Evolutionary conservation across 1,140 invertebrate species (phyloP).

Genomic region (Meloidogyne chitwoodi): DNA sequence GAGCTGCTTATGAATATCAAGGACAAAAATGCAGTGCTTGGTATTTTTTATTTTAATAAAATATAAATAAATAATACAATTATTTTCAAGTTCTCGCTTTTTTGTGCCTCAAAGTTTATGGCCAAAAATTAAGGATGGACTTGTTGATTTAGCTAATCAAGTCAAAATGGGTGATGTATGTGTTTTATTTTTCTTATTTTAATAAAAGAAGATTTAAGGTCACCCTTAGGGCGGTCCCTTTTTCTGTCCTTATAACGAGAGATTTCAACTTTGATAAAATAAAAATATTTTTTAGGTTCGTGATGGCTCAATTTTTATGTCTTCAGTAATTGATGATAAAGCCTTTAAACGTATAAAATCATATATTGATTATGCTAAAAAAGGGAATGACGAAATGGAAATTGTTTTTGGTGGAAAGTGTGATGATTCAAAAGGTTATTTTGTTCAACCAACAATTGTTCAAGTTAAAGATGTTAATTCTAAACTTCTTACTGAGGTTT

Average conservation of each 20-base stretch:
- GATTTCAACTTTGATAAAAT: too few species aligned
- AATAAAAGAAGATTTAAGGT: too few species aligned
- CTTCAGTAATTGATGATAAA: conserved; percentile 90
- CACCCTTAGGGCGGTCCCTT: too few species aligned
- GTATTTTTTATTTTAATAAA: background rate
- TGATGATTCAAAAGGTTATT: conserved; percentile 84
- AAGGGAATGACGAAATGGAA: conserved; percentile 68
- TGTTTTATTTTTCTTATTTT: background rate
- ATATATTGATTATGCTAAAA: conserved; percentile 85
- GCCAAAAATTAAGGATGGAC: conserved; percentile 68
- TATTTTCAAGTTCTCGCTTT: conserved; percentile 70
- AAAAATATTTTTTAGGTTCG: conserved; percentile 41
- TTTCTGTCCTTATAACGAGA: too few species aligned
- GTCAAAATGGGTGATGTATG: conserved; percentile 60
- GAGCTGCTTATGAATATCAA: conserved; percentile 85
- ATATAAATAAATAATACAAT: background rate
- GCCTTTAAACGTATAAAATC: conserved; percentile 82
- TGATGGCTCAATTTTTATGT: conserved; percentile 70
- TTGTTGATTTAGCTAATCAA: conserved; percentile 60
- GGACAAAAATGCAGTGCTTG: conserved; percentile 99
- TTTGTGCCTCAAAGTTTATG: conserved; percentile 89
- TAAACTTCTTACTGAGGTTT: conserved; percentile 16
- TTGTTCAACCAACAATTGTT: conserved; percentile 90
- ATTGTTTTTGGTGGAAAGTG: conserved; percentile 83
- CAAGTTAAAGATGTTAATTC: conserved; percentile 73